Percentiles rank a stretch among this genome's conserved stretches.
phyloP scores from a whole-genome alignment of 2,797 vertebrate genomes.

The Pipistrellus pygmaeus region DNA sequence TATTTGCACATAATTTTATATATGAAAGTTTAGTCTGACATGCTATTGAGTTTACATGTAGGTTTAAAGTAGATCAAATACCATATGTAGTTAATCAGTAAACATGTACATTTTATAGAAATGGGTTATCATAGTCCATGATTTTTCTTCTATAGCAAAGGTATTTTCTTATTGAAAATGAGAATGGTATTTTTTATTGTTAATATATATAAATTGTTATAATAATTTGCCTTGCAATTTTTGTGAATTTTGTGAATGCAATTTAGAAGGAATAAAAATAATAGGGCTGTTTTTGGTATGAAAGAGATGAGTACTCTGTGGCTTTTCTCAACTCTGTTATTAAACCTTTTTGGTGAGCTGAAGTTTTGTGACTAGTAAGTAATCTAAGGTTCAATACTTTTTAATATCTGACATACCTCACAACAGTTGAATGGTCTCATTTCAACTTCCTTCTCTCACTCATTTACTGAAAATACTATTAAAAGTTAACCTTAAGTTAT shows the following conservation, averaged over 20 bases:
- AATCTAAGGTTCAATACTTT: constrained; percentile 29
- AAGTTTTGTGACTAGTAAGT: constrained; percentile 27
- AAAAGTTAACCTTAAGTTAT: constrained; percentile 37
- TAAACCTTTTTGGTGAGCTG: constrained; percentile 3
- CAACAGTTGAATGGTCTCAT: constrained; percentile 41
- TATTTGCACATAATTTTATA: constrained; percentile 16
- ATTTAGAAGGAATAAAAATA: constrained; percentile 44
- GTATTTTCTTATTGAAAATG: constrained; percentile 1
- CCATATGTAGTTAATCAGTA: constrained; percentile 18
- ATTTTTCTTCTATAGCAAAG: constrained; percentile 25
- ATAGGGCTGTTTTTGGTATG: background rate
- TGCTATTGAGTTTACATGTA: background rate
- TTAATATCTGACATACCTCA: background rate
- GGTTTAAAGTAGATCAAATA: constrained; percentile 37
- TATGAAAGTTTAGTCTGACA: background rate
- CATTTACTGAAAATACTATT: constrained; percentile 52
- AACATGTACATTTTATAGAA: constrained; percentile 9
- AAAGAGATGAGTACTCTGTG: background rate
- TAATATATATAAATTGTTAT: constrained; percentile 4
- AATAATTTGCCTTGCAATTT: constrained; percentile 46
- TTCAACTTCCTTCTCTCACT: background rate
- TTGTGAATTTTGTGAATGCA: constrained; percentile 53
- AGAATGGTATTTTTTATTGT: constrained; percentile 51
- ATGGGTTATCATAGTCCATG: constrained; percentile 24
- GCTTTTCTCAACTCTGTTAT: constrained; percentile 7